A percentile compares a stretch with the other conserved stretches of the same genome.
phyloP scores from a whole-genome alignment of 1,140 invertebrate genomes.

The Diploscapter pachys region DNA sequence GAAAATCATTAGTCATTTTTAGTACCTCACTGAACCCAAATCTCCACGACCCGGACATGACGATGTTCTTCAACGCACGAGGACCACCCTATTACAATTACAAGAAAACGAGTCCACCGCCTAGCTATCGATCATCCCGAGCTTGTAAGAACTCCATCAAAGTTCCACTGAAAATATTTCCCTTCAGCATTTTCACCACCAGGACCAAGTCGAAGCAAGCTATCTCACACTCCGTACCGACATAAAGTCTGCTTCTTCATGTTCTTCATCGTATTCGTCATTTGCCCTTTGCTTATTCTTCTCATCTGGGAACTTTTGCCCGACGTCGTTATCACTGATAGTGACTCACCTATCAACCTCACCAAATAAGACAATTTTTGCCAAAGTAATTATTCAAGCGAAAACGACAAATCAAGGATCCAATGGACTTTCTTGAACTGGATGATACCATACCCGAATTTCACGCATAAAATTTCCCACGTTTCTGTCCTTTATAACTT shows the following conservation, averaged over 20 bases:
- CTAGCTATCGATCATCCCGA: constrained; percentile 19
- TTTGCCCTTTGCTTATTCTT: constrained; percentile 1
- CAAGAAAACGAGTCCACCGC: constrained; percentile 28
- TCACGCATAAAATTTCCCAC: too few relatives aligned
- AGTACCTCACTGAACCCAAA: constrained; percentile 29
- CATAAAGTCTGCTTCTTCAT: not conserved
- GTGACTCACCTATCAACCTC: too few relatives aligned
- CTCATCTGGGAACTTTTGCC: not conserved
- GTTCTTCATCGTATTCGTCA: constrained; percentile 16
- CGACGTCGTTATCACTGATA: not conserved
- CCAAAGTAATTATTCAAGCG: too few relatives aligned
- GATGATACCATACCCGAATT: too few relatives aligned
- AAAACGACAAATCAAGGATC: too few relatives aligned
- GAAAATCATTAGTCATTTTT: not conserved
- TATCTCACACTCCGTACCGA: not conserved
- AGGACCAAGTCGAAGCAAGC: constrained; percentile 3
- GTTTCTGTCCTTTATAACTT: too few relatives aligned
- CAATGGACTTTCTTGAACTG: too few relatives aligned
- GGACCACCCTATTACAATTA: constrained; percentile 24
- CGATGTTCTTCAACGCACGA: constrained; percentile 24
- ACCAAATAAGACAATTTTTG: too few relatives aligned
- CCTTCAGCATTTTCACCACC: not conserved
- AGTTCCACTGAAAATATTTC: not conserved
- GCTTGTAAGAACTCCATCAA: not conserved
- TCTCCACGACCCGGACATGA: constrained; percentile 29